Evolutionary conservation across 2,888 invertebrate genomes (phyloP), one percentile per base, ranked within the genome.

Genomic region (Diaphora mendica): DNA sequence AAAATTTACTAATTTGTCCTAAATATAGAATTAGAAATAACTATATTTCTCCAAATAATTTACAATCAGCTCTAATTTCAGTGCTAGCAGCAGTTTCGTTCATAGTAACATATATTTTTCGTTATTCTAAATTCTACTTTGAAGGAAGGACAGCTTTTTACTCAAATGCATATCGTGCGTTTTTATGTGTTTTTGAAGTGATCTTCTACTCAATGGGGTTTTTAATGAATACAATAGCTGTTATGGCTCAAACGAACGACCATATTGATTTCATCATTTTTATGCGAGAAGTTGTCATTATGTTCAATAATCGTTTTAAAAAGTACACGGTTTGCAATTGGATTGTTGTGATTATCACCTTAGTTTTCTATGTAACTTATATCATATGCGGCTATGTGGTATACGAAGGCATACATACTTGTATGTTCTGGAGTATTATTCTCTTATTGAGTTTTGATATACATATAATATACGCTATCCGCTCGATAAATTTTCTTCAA

Each of bases 21-120:
- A 77, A 72, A 51, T 77, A 70, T 68, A 2, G 9, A 20, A 72
- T 74, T 5, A 65, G 17, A n/a, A 55, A 77, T 26, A 44, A 44
- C 4, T 17, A 44, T 1, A 44, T 39, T 39, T 39, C 39, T 7
- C 39, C 39, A 39, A 39, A 39, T 39, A 39, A 39, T 39, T 39
- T 39, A 8, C 9, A 3, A 55, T 30, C 70, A 26, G 51, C 42
- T 20, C 11, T 48, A 0, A 20, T 67, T 20, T 33, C 67, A 70
- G 7, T 66, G 11, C 51, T 44, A 55, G 64, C 2, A 33, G 44
- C 35, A 44, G 20, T 68, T 30, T 17, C n/a, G 9, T 64, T 35
- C 1, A 15, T 9, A 55, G n/a, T 11, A 17, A 33, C 39, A 33
- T 7, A 11, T 0, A 4, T 20, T 35, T 3, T 13, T 39, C 39